Evolutionary conservation across 2,797 vertebrate genomes (phyloP).

Genomic region (Margarornis squamiger): DNA sequence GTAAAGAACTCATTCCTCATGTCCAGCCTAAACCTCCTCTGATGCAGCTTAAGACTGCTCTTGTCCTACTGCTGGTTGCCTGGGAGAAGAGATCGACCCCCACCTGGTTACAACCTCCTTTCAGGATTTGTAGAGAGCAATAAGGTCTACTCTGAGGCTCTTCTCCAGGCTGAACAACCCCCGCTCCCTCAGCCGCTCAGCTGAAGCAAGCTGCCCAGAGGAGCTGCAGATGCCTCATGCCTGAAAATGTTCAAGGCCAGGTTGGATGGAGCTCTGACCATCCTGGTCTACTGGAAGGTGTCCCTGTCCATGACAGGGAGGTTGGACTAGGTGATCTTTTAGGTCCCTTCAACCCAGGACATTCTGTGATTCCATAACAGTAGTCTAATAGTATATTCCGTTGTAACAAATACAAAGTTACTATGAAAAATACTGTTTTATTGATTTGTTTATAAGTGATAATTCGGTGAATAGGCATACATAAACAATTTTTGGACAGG

Average conservation of each 20-base stretch:
- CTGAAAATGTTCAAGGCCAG: not conserved
- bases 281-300: not conserved
- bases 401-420: not conserved
- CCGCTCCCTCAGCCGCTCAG: no score
- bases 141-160: no score
- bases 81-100: no score
- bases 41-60: no score
- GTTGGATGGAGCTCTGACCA: not conserved
- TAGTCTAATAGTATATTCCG: not conserved
- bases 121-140: no score
- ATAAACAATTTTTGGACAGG: not conserved
- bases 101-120: no score
- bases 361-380: not conserved
- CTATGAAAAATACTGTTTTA: not conserved
- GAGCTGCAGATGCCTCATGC: not conserved
- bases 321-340: not conserved
- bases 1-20: no score
- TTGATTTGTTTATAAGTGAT: not conserved
- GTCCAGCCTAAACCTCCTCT: no score
- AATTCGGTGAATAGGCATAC: not conserved
- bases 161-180: no score
- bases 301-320: not conserved
- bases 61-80: no score
- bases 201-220: not conserved
- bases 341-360: not conserved